Base-by-base conservation (phyloP, 2,113 vertebrate genomes). In the Poeciliopsis turrubarensis region DNA sequence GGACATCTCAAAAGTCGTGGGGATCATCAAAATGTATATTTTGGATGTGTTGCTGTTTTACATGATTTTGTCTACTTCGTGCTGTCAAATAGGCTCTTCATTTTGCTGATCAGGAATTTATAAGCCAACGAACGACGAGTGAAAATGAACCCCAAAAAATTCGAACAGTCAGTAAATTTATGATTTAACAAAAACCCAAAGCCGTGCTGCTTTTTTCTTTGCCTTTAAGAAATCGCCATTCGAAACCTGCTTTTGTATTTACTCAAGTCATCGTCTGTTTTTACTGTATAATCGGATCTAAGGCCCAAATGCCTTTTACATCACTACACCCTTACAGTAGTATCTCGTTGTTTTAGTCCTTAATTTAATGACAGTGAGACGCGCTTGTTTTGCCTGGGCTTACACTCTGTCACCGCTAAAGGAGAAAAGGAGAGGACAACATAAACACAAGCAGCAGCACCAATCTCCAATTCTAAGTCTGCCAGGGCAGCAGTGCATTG, bases 401-500 rank as follows among this genome's bases (percentile, higher is more conserved):
- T 12, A 51, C 30, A 15, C 30, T 19, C 11, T 31, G 47, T 57
- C 29, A 31, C 27, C 54, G n/a, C 60, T 26, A 15, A 71, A 70
- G 27, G 66, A 73, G 81, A 60, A 22, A 25, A 61, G 9, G 3
- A 61, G 7, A 34, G 7, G 34, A 29, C 5, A 39, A 73, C 57
- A 62, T 37, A 65, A 37, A 72, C 39, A 70, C 44, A 41, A 29
- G 10, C 22, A 60, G 32, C 19, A 34, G 54, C 30, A 7, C 64
- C 47, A 44, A 34, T 70, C 22, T 68, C 54, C 37, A 57, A n/a
- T 57, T 57, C 44, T 57, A 57, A 57, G 51, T 57, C 51, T 22
- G 12, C 72, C 62, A 68, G 83, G 69, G 73, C 79, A 82, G 70
- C 31, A 54, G 61, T 60, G 77, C 81, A 71, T 87, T 26, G 44